These are phyloP conservation scores for Dryadula phaetusa DNA, from an alignment of 2,888 invertebrate species.

Conservation along the genomic window DNA sequence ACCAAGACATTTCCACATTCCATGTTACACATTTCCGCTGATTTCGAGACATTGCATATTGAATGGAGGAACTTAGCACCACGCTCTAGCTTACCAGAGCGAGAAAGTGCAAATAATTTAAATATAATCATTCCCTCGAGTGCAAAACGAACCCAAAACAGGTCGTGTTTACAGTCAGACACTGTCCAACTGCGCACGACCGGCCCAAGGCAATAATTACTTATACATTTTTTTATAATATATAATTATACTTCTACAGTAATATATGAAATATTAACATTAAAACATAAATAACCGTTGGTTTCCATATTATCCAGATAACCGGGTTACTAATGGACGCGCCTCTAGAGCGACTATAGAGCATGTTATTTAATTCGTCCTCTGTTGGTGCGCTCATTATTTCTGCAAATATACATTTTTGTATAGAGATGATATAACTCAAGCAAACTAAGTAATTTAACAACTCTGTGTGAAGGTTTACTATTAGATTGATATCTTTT, in stretches of 20 bases:
- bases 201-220: neutral
- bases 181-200: too few species aligned
- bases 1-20: too few species aligned
- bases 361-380: conserved; percentile 57
- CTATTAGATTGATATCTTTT: neutral
- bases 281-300: conserved; percentile 50
- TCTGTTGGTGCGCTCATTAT: conserved; percentile 56
- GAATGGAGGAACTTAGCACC: too few species aligned
- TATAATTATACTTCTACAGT: neutral
- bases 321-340: conserved; percentile 54
- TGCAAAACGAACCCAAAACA: too few species aligned
- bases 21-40: too few species aligned
- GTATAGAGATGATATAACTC: conserved; percentile 11
- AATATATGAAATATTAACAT: neutral
- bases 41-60: too few species aligned
- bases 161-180: too few species aligned
- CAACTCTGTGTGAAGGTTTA: conserved; percentile 21
- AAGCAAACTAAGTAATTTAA: conserved; percentile 25
- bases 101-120: too few species aligned
- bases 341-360: conserved; percentile 56
- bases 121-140: too few species aligned
- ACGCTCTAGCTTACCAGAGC: too few species aligned
- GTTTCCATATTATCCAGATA: conserved; percentile 68
- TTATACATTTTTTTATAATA: neutral
- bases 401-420: conserved; percentile 51